Percentiles rank a stretch among this genome's conserved stretches.
These are phyloP conservation scores for Patiria pectinifera DNA, from an alignment of 53 echinoderm and acorn worm species.

Conservation along the genomic window DNA sequence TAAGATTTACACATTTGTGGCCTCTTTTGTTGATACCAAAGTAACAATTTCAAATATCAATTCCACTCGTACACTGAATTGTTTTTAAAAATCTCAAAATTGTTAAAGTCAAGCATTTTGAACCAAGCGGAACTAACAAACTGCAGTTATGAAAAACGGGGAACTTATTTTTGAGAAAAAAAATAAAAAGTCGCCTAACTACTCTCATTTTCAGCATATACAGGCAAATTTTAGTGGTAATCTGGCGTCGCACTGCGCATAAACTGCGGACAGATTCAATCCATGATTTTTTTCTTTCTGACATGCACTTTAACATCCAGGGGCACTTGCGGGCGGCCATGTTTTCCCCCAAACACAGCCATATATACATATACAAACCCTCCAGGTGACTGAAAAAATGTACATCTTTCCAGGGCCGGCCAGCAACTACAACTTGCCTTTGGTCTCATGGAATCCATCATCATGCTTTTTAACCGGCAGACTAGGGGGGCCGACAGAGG, in stretches of 20 bases:
- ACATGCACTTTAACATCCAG: not conserved
- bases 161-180: not conserved
- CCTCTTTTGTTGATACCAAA: not conserved
- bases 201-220: not conserved
- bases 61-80: not conserved
- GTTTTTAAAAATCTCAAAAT: too few species aligned
- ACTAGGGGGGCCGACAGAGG: constrained; percentile 63
- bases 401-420: constrained; percentile 2
- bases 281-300: not conserved
- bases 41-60: not conserved
- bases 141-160: too few species aligned
- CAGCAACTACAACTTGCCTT: constrained; percentile 62
- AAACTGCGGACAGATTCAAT: not conserved
- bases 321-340: not conserved
- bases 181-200: not conserved
- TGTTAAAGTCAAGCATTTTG: too few species aligned
- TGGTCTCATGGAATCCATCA: constrained; percentile 45
- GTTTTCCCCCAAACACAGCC: not conserved
- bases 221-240: not conserved
- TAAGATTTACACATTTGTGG: not conserved
- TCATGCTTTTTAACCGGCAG: constrained; percentile 66
- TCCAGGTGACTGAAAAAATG: constrained; percentile 17
- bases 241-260: not conserved
- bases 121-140: too few species aligned
- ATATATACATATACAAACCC: constrained; percentile 26